Evolutionary conservation across 1,140 invertebrate species (phyloP).

Genomic region (Nasonia vitripennis): DNA sequence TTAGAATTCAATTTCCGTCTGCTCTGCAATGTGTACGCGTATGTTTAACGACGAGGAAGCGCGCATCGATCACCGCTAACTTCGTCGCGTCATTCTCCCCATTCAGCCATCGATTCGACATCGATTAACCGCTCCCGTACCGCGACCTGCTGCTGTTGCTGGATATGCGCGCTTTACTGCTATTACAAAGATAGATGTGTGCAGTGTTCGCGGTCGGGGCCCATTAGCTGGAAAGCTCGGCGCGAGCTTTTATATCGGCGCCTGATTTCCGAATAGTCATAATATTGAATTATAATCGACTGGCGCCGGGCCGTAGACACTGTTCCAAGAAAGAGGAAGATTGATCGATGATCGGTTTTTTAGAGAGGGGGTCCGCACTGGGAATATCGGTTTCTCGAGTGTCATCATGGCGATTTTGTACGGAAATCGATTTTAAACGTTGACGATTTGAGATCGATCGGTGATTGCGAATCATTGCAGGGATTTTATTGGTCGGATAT

Average conservation of each 20-base stretch:
- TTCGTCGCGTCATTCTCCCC: conserved; percentile 65
- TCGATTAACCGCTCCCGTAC: conserved; percentile 60
- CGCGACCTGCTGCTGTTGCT: neutral
- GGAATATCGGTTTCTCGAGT: neutral
- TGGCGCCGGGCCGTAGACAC: neutral
- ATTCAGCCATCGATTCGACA: conserved; percentile 53
- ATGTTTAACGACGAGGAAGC: conserved; percentile 47
- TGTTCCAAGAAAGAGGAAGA: neutral
- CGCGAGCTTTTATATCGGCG: neutral
- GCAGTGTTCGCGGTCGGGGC: no score
- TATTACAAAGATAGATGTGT: no score
- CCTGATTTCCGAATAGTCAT: conserved; percentile 8
- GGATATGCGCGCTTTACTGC: neutral
- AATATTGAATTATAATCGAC: conserved; percentile 18
- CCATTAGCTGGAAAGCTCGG: no score
- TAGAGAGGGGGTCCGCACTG: neutral
- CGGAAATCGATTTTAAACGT: no score
- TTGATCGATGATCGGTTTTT: neutral
- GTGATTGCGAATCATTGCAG: no score
- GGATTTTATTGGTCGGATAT: no score
- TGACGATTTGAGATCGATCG: no score
- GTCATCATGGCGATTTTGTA: neutral
- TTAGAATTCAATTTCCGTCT: conserved; percentile 51
- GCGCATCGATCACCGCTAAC: conserved; percentile 63
- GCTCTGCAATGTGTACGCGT: neutral